A percentile compares a stretch with the other conserved stretches of the same genome.
Conservation (phyloP, 2,113 vertebrate genomes). For the Colaptes auratus region DNA sequence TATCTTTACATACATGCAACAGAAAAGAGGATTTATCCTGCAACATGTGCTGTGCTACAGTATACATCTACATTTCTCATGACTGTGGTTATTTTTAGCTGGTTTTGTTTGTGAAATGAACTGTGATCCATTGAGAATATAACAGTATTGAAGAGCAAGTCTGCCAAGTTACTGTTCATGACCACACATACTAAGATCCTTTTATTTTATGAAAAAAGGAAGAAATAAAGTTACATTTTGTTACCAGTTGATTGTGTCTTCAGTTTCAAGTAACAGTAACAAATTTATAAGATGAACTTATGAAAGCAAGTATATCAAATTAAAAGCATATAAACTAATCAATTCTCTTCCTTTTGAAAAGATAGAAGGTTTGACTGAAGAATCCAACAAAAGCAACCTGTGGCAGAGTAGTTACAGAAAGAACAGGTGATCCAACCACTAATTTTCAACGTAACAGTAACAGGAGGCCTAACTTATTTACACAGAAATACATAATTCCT, state of each 20-base stretch:
- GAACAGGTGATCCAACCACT: not conserved
- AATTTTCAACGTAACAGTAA: not conserved
- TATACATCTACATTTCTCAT: accelerated
- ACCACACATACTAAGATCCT: not conserved
- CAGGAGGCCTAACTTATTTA: not conserved
- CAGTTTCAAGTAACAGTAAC: not conserved
- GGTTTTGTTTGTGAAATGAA: not conserved
- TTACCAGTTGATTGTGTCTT: not conserved
- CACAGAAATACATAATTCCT: not conserved
- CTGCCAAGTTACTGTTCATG: not conserved
- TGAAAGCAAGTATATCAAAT: not conserved
- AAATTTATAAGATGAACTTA: not conserved
- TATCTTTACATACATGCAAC: not conserved
- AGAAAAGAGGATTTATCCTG: not conserved
- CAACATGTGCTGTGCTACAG: accelerated
- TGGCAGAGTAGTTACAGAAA: not conserved
- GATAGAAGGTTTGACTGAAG: not conserved
- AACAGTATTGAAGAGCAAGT: not conserved
- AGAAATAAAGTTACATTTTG: not conserved
- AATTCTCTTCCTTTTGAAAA: not conserved
- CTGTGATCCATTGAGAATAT: not conserved
- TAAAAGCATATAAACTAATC: not conserved
- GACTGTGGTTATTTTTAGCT: not conserved
- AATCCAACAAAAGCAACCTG: not conserved
- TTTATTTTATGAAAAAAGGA: not conserved